Percentiles rank a stretch among this genome's conserved stretches.
Evolutionary conservation across 2,888 invertebrate species (phyloP).

Genomic region (Eretmocerus hayati): DNA sequence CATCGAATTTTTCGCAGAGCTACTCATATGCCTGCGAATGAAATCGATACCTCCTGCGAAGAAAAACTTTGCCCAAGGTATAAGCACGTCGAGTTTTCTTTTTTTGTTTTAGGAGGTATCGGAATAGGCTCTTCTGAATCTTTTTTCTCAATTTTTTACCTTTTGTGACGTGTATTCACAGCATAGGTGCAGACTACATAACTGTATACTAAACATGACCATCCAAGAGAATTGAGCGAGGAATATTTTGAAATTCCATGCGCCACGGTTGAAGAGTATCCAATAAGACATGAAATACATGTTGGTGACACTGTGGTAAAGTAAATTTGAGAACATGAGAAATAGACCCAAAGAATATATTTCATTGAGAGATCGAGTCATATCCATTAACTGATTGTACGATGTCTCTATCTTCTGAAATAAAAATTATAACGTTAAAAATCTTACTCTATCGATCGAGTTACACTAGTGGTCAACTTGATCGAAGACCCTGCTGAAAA

Average conservation of each 20-base stretch:
- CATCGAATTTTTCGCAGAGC: too few relatives aligned
- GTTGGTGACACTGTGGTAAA: constrained; percentile 33
- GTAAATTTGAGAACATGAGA: constrained; percentile 36
- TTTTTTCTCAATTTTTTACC: too few relatives aligned
- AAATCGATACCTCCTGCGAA: too few relatives aligned
- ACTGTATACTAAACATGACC: constrained; percentile 27
- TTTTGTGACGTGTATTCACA: constrained; percentile 33
- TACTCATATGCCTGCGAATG: too few relatives aligned
- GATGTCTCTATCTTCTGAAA: constrained; percentile 33
- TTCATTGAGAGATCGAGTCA: constrained; percentile 31
- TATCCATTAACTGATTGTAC: constrained; percentile 33
- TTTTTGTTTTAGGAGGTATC: too few relatives aligned
- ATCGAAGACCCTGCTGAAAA: too few relatives aligned
- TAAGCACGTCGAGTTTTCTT: too few relatives aligned
- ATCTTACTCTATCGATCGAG: too few relatives aligned
- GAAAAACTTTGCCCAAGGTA: too few relatives aligned
- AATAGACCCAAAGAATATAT: constrained; percentile 34
- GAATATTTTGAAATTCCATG: background rate
- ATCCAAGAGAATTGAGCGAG: constrained; percentile 34
- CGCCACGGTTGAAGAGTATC: background rate
- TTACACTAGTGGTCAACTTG: too few relatives aligned
- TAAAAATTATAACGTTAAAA: background rate
- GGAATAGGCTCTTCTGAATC: too few relatives aligned
- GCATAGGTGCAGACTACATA: constrained; percentile 29
- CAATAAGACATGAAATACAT: constrained; percentile 24